Base-by-base conservation (phyloP, 2,113 vertebrate species). In the Thunnus thynnus region DNA sequence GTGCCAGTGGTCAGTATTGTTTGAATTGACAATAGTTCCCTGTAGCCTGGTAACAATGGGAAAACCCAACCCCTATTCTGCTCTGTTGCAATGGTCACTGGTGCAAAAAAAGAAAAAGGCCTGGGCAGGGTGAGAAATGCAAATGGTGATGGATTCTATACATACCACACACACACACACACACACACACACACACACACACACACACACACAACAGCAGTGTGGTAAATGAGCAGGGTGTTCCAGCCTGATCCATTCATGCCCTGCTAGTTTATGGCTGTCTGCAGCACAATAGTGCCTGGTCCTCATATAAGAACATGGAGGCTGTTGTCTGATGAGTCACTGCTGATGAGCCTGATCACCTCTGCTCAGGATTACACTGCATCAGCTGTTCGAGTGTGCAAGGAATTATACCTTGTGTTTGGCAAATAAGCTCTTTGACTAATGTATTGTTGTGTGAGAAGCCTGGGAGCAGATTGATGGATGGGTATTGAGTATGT, bases 1-100 rank as follows among this genome's bases (percentile, higher is more conserved):
- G 91, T 93, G 92, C 93, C 93, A 94, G 85, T 91, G 86, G 84
- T 84, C 88, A 91, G 89, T 62, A 94, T 94, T 95, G 94, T 94
- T 88, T 89, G 79, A 62, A 60, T 14, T 72, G 78, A 94, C 92
- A 94, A 95, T 92, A 87, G 90, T 87, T 92, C 91, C 91, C 92
- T 94, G 84, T 92, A 88, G 92, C 74, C 79, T 86, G 76, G 72
- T 65, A 70, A 94, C 92, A 93, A 94, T 92, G 77, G 87, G 50
- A 86, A 90, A 85, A 88, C 81, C 83, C 79, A 90, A 64, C 81
- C 84, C 78, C 84, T 84, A 86, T 90, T 92, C 90, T 91, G 83
- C 84, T 91, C 84, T 82, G 86, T 25, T 62, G 83, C 63, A 83
- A 62, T 60, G 72, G 52, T 48, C 56, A 76, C 65, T 84, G 86